Base-by-base conservation (phyloP, 92 coral and sea anemone genomes). In the Porites divaricata region DNA sequence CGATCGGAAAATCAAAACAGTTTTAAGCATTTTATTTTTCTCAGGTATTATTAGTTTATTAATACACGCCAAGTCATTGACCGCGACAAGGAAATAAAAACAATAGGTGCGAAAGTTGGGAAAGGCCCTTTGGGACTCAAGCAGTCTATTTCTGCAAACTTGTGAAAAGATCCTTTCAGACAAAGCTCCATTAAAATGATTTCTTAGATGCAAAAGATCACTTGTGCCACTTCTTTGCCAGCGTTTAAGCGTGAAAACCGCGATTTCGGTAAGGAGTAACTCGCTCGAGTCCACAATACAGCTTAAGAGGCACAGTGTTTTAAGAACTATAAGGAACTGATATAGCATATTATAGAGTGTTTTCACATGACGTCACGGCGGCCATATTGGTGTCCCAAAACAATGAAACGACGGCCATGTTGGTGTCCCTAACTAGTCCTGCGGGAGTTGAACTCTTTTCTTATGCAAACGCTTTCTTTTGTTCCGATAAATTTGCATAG, bases 121-220 rank as follows among this genome's bases (percentile, higher is more conserved):
- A 26, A 80, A 53, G 21, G 50, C 75, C 85, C 76, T 70, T 56
- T 69, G 83, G 85, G 76, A 80, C 51, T 56, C 9, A 13, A 35
- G 15, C 49, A 26, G 45, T 35, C 17, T 1, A 45, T 1, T 58
- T 8, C 11, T 10, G 2, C 9, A 20, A 78, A 65, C 16, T 22
- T 78, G 63, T 24, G 63, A 78, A 65, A 78, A 51, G 9, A 35
- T 35, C 6, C 9, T 4, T 9, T 8, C 28, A 16, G 57, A 50
- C 52, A 6, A 50, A 10, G 19, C 19, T 13, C 25, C 23, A 2
- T 1, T 2, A 6, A 23, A 54, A 56, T n/a, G 41, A 63, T 13
- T 64, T 78, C 12, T 28, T 63, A 11, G 76, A 5, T 21, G 28
- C 19, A 9, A 51, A 6, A 9, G 53, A 51, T 49, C 13, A 22